Evolutionary conservation across 1,140 invertebrate species (phyloP).

Genomic region (Triops cancriformis): DNA sequence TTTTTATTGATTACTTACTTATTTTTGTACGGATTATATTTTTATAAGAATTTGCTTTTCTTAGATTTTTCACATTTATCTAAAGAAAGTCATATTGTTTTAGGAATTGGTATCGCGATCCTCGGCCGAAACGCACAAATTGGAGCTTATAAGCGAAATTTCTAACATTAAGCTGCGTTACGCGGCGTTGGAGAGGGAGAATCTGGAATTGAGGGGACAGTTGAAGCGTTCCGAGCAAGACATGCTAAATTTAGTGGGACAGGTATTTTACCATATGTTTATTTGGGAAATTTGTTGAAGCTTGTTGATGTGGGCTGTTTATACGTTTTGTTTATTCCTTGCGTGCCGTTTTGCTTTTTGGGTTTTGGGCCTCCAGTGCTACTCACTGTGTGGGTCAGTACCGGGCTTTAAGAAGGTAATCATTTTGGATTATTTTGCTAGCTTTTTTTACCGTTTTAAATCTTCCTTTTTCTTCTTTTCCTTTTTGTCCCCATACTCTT

Average conservation of each 20-base stretch:
- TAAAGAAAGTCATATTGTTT: constrained; percentile 29
- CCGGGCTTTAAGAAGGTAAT: constrained; percentile 23
- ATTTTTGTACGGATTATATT: no score
- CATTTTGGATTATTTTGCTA: not conserved
- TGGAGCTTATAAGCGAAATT: constrained; percentile 81
- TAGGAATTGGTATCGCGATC: constrained; percentile 79
- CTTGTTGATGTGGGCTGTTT: not conserved
- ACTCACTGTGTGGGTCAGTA: constrained; percentile 22
- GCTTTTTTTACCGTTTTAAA: not conserved
- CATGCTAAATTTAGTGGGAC: constrained; percentile 25
- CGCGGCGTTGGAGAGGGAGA: constrained; percentile 72
- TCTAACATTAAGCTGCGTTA: constrained; percentile 79
- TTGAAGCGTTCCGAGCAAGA: constrained; percentile 25
- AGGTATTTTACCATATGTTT: constrained; percentile 18
- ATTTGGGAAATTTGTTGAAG: not conserved
- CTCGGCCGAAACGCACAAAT: constrained; percentile 82
- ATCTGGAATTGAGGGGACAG: constrained; percentile 52
- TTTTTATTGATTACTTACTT: no score
- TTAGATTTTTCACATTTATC: constrained; percentile 25
- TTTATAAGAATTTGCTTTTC: not conserved
- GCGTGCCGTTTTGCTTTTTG: not conserved
- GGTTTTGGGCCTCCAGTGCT: constrained; percentile 19
- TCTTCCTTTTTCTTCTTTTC: not conserved
- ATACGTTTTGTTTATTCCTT: not conserved
- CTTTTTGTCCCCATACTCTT: not conserved